Conservation (phyloP, 1,140 invertebrate genomes). For the Brachionus rubens region DNA sequence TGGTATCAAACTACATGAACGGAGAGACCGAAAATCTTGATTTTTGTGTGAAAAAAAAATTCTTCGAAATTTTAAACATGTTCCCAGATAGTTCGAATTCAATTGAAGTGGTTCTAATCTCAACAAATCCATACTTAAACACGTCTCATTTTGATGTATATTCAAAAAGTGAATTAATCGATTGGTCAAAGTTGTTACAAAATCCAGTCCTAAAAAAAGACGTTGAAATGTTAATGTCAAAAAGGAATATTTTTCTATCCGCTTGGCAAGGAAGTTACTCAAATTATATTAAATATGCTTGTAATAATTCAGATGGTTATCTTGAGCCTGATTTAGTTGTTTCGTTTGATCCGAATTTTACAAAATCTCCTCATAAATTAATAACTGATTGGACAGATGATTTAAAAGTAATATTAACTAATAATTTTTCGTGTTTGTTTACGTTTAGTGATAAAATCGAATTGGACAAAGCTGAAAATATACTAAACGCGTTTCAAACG, state of each 20-base stretch:
- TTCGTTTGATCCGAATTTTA: slow-evolving; percentile 38
- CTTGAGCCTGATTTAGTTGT: slow-evolving; percentile 39
- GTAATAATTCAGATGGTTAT: slow-evolving; percentile 13
- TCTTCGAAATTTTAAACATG: slow-evolving; percentile 40
- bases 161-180: neutral
- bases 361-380: slow-evolving; percentile 37
- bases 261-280: slow-evolving; percentile 45
- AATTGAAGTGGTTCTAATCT: slow-evolving; percentile 2
- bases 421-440: slow-evolving; percentile 31
- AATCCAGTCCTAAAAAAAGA: slow-evolving; percentile 18
- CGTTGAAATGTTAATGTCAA: neutral
- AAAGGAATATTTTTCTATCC: neutral
- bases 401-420: slow-evolving; percentile 19
- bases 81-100: neutral
- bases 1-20: neutral
- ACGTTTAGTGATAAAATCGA: slow-evolving; percentile 29
- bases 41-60: slow-evolving; percentile 30
- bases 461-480: neutral
- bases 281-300: slow-evolving; percentile 30
- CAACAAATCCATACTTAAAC: slow-evolving; percentile 2
- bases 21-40: neutral
- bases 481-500: slow-evolving; percentile 19
- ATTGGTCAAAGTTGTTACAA: slow-evolving; percentile 9
- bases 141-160: neutral
- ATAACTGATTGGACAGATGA: slow-evolving; percentile 43